These are phyloP conservation scores for Allolobophora icterica DNA, from an alignment of 2,888 invertebrate species.

Conservation along the genomic window DNA sequence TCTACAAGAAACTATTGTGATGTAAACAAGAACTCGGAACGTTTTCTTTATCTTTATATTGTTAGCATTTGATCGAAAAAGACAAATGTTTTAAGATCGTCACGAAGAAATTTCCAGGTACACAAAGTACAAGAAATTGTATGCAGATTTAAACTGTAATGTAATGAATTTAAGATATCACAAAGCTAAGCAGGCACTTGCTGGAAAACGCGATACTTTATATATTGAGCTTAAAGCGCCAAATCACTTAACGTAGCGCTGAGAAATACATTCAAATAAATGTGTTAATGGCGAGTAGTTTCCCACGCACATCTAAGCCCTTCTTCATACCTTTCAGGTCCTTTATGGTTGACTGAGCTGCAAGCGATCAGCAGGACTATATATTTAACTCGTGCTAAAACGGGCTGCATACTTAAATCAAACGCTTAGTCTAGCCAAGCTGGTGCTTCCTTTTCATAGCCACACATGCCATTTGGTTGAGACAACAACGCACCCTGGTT, in stretches of 20 bases:
- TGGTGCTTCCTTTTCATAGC: neutral
- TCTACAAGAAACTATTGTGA: neutral
- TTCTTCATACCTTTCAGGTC: neutral
- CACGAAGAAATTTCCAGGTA: neutral
- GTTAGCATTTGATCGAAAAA: neutral
- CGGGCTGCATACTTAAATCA: neutral
- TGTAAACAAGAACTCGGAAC: neutral
- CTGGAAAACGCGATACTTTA: neutral
- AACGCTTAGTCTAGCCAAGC: neutral
- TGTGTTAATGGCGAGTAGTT: neutral
- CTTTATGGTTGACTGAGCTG: neutral
- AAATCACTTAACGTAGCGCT: neutral
- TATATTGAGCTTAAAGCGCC: conserved; percentile 4
- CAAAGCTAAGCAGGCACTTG: conserved; percentile 17
- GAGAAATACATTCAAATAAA: too few species aligned
- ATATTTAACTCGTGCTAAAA: neutral
- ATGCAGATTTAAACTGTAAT: neutral
- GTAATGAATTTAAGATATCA: neutral
- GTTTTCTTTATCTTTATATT: neutral
- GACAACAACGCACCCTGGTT: neutral
- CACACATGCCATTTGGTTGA: neutral
- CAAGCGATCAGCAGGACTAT: neutral
- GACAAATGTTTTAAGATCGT: neutral
- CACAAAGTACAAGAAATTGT: neutral
- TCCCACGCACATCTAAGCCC: conserved; percentile 7